Base-by-base conservation (phyloP, 1,140 invertebrate species). In the Drosophila nikananu region DNA sequence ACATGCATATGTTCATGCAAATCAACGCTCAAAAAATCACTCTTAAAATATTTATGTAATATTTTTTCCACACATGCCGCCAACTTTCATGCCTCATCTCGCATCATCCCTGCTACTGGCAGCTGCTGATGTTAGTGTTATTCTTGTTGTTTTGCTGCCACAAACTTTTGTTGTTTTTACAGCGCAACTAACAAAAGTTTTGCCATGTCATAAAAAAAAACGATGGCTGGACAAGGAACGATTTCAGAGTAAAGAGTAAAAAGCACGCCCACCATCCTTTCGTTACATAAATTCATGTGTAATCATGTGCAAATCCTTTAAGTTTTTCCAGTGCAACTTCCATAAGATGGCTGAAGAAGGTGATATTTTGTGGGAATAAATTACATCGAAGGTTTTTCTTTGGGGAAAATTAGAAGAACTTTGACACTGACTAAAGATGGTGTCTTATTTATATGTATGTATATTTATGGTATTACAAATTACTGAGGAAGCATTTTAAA, bases 81-180 rank as follows among this genome's bases (percentile, higher is more conserved):
- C 32, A 55, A 39, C 54, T 55, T 55, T 55, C 54, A 23, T n/a
- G 54, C 54, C 54, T 37, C 54, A 55, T 39, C 54, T 55, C 54
- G 54, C 21, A 12, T 23, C 52, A 55, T 55, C 32, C 52, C 6
- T 55, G 52, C 19, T 37, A 17, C 37, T 37, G 52, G 37, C 52
- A 55, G 52, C 52, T 55, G 52, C 52, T 55, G 32, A 37, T 55
- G 52, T 55, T 55, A 37, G 52, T 55, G 52, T 55, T 39, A n/a
- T 55, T 23, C 21, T 25, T 37, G 32, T 5, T 55, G 15, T 39
- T 55, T 55, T 23, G 32, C 15, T 39, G 32, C 8, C 54, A 23
- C 54, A 55, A 55, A 55, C 54, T 55, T 55, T 55, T 55, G 54
- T 55, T 55, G 54, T 55, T 55, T 55, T 39, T 23, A 37, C 54